These are phyloP conservation scores for Selenia dentaria DNA, from an alignment of 2,888 invertebrate genomes.

Conservation along the genomic window DNA sequence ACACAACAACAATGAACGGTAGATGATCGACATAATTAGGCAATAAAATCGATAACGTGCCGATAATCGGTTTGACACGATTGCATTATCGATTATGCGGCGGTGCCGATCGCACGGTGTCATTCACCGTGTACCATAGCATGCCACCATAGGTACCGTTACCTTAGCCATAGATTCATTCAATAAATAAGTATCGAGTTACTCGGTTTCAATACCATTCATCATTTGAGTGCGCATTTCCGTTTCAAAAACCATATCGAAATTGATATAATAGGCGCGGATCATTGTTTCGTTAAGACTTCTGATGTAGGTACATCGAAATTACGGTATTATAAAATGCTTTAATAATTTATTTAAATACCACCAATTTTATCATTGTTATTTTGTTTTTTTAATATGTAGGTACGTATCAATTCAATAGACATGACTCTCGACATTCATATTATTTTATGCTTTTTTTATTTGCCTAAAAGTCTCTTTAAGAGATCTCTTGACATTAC, in stretches of 20 bases:
- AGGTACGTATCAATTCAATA: no score
- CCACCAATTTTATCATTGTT: no score
- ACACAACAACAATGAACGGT: conserved; percentile 12
- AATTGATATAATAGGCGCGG: neutral
- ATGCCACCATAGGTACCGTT: conserved; percentile 46
- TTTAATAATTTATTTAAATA: no score
- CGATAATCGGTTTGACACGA: conserved; percentile 36
- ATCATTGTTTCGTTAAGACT: neutral
- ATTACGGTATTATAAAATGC: no score
- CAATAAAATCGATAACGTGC: conserved; percentile 32
- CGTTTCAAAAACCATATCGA: conserved; percentile 5
- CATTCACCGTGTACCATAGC: conserved; percentile 50
- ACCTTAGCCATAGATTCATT: conserved; percentile 35
- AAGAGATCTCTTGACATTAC: no score
- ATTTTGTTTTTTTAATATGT: no score
- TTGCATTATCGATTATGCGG: conserved; percentile 47
- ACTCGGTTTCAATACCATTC: neutral
- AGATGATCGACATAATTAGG: conserved; percentile 18
- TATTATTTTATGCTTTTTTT: no score
- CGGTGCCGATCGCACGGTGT: conserved; percentile 57
- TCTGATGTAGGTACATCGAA: no score
- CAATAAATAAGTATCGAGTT: conserved; percentile 9
- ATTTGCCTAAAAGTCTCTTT: no score
- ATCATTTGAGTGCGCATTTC: neutral
- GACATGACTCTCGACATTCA: no score